phyloP scores from a whole-genome alignment of 2,888 invertebrate species.

The Dendrolimus houi region DNA sequence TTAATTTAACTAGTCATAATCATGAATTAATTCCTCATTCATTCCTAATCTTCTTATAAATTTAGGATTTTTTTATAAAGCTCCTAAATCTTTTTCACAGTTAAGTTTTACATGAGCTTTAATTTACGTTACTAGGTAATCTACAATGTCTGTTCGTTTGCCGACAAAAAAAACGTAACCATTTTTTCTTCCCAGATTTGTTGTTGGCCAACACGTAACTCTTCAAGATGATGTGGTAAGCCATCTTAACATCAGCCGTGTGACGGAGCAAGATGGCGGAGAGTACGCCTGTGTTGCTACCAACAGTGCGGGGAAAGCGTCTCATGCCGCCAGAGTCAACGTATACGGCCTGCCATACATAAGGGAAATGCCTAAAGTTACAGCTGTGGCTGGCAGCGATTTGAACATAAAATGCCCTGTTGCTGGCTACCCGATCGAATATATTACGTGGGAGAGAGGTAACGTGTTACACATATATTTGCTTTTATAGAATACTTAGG shows the following conservation, averaged over 20 bases:
- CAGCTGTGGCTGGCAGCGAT: slow-evolving; percentile 89
- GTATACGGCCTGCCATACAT: slow-evolving; percentile 92
- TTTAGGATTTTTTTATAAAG: no score
- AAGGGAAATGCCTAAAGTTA: slow-evolving; percentile 91
- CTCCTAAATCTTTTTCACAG: no score
- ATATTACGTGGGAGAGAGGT: slow-evolving; percentile 94
- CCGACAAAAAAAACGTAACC: not conserved
- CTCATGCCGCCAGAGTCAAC: slow-evolving; percentile 90
- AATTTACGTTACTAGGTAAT: no score
- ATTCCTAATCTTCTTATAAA: no score
- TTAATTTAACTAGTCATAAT: no score
- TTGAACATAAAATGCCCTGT: slow-evolving; percentile 92
- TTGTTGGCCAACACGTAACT: slow-evolving; percentile 94
- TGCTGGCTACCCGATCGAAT: slow-evolving; percentile 91
- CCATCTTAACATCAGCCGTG: slow-evolving; percentile 91
- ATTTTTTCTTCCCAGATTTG: slow-evolving; percentile 75
- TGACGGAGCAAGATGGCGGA: slow-evolving; percentile 93
- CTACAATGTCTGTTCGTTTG: no score
- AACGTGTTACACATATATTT: slow-evolving; percentile 15
- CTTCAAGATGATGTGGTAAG: slow-evolving; percentile 95
- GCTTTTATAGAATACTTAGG: no score
- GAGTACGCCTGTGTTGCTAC: slow-evolving; percentile 91
- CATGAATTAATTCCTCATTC: no score
- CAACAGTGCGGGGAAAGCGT: slow-evolving; percentile 87
- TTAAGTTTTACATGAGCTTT: no score